phyloP scores from a whole-genome alignment of 2,797 vertebrate species.

The Phoeniculus purpureus region DNA sequence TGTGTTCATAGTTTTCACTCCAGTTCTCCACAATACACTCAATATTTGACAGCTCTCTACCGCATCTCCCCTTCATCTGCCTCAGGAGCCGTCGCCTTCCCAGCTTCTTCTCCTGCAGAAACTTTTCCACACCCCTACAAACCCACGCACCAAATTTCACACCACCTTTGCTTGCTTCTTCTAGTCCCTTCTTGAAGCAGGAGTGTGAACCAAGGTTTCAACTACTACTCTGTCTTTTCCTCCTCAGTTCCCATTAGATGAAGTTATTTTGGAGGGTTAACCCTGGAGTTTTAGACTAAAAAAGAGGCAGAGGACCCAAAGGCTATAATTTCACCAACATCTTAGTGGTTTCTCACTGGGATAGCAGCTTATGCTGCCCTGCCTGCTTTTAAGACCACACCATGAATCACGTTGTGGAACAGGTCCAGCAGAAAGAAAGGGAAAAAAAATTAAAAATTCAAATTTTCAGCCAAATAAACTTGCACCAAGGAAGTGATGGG shows the following conservation, averaged over 20 bases:
- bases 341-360: constrained; percentile 54
- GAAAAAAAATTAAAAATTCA: background rate
- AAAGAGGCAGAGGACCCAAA: background rate
- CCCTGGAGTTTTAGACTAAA: background rate
- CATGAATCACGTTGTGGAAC: background rate
- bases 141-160: background rate
- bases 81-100: background rate
- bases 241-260: background rate
- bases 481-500: background rate
- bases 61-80: background rate
- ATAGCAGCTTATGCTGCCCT: constrained; percentile 19
- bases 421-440: background rate
- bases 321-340: background rate
- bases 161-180: background rate
- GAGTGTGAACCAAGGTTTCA: too few relatives aligned
- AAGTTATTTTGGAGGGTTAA: background rate
- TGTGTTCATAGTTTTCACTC: background rate
- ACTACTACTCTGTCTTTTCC: background rate
- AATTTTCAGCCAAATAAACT: background rate
- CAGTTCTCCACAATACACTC: rapidly evolving
- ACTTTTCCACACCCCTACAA: background rate
- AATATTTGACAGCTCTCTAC: rapidly evolving
- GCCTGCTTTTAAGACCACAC: background rate
- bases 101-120: background rate
- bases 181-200: too few relatives aligned